A percentile compares a stretch with the other conserved stretches of the same genome.
Evolutionary conservation across 2,888 invertebrate species (phyloP).

Genomic region (Gandaritis pyraliata): DNA sequence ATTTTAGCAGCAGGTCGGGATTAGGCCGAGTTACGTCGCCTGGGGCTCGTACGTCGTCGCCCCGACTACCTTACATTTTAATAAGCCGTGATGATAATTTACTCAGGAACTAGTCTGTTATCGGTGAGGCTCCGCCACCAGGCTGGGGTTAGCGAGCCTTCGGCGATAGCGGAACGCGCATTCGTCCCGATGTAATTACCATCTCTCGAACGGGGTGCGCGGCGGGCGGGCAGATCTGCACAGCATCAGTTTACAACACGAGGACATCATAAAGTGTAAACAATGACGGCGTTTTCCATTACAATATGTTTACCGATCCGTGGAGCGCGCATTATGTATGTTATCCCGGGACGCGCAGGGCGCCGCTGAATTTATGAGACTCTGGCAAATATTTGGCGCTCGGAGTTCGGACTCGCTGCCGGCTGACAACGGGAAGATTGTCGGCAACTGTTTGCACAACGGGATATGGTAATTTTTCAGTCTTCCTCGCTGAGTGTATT

Average conservation of each 20-base stretch:
- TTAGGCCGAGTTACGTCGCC: constrained; percentile 67
- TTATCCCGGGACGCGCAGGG: constrained; percentile 80
- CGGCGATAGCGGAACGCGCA: constrained; percentile 31
- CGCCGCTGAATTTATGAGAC: constrained; percentile 80
- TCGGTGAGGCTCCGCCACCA: constrained; percentile 24
- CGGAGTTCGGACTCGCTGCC: constrained; percentile 72
- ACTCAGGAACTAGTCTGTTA: constrained; percentile 40
- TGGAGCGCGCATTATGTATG: constrained; percentile 82
- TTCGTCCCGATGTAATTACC: constrained; percentile 43
- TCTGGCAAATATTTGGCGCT: constrained; percentile 83
- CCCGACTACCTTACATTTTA: constrained; percentile 52
- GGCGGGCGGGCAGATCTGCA: constrained; percentile 57
- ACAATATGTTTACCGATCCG: constrained; percentile 85
- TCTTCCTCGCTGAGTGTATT: constrained; percentile 60
- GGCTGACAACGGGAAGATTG: constrained; percentile 82
- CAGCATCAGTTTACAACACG: constrained; percentile 74
- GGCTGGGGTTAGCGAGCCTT: constrained; percentile 27
- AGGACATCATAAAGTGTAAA: constrained; percentile 83
- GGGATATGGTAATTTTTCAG: constrained; percentile 79
- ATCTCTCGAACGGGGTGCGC: constrained; percentile 41
- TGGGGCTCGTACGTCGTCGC: constrained; percentile 43
- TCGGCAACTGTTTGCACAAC: constrained; percentile 76
- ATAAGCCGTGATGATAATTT: constrained; percentile 64
- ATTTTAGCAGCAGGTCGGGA: constrained; percentile 68
- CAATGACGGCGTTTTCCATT: constrained; percentile 84